These are phyloP conservation scores for Martes martes DNA, from an alignment of 2,113 vertebrate genomes.

Conservation along the genomic window DNA sequence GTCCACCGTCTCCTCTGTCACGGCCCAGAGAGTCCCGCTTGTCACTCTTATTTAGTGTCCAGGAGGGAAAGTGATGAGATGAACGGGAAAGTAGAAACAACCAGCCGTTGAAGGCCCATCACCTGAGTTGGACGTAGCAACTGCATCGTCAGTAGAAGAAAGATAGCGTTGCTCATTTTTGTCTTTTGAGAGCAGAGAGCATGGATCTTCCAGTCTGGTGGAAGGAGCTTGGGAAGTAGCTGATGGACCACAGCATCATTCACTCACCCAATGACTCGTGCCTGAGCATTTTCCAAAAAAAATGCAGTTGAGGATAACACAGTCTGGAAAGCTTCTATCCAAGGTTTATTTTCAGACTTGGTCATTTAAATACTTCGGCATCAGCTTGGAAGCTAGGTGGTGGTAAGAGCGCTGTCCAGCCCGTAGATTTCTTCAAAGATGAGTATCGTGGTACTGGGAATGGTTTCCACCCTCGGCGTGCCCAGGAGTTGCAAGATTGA, in stretches of 20 bases:
- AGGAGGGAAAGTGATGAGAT: accelerated
- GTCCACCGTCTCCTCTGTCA: accelerated
- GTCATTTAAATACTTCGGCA: not conserved
- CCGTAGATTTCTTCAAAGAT: not conserved
- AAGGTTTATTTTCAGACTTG: not conserved
- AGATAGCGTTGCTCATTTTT: accelerated
- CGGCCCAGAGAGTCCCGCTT: accelerated
- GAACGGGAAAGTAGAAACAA: too few relatives aligned
- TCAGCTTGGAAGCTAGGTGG: not conserved
- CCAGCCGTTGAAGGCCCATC: accelerated
- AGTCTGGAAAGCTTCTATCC: not conserved
- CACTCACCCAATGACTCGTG: accelerated
- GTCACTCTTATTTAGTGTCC: accelerated
- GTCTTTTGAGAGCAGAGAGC: not conserved
- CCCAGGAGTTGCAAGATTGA: accelerated
- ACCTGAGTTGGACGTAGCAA: accelerated
- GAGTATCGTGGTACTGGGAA: accelerated
- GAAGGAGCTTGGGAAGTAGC: accelerated
- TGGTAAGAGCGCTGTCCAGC: too few relatives aligned
- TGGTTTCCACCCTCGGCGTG: accelerated
- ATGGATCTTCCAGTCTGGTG: accelerated
- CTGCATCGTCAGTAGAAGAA: accelerated
- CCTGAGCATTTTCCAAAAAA: not conserved
- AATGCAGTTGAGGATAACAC: accelerated
- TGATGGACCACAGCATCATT: accelerated